Evolutionary conservation across 2,113 vertebrate genomes (phyloP).

Genomic region (Phyllopteryx taeniolatus): DNA sequence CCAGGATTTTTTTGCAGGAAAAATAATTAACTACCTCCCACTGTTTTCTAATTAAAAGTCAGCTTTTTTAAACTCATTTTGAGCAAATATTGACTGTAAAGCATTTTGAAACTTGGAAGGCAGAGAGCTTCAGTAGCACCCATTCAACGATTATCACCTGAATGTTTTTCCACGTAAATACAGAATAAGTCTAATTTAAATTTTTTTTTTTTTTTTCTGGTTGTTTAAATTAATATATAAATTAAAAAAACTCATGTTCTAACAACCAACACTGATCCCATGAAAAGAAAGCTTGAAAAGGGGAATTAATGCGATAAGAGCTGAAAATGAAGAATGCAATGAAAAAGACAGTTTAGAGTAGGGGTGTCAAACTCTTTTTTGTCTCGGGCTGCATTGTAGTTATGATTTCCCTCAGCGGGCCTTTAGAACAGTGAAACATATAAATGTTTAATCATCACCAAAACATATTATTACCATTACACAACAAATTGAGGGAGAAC

Average conservation of each 20-base stretch:
- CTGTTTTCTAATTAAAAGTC: slow-evolving; percentile 31
- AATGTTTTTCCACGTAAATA: not conserved
- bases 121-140: too few species aligned
- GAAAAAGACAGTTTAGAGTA: not conserved
- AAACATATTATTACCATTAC: too few species aligned
- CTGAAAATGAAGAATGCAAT: not conserved
- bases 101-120: slow-evolving; percentile 1
- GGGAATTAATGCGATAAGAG: not conserved
- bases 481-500: too few species aligned
- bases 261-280: not conserved
- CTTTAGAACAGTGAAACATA: too few species aligned
- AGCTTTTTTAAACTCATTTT: slow-evolving; percentile 10
- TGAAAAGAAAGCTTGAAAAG: too few species aligned
- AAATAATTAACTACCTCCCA: slow-evolving; percentile 30
- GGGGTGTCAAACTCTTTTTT: too few species aligned
- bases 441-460: too few species aligned
- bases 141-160: not conserved
- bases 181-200: too few species aligned
- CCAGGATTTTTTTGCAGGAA: slow-evolving; percentile 26
- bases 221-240: not conserved
- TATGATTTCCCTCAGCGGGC: too few species aligned
- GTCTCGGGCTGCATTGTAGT: too few species aligned
- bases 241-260: not conserved
- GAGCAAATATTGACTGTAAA: slow-evolving; percentile 12
- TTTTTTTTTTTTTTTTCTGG: too few species aligned